phyloP scores from a whole-genome alignment of 2,888 invertebrate genomes.

The Lycaena phlaeas region DNA sequence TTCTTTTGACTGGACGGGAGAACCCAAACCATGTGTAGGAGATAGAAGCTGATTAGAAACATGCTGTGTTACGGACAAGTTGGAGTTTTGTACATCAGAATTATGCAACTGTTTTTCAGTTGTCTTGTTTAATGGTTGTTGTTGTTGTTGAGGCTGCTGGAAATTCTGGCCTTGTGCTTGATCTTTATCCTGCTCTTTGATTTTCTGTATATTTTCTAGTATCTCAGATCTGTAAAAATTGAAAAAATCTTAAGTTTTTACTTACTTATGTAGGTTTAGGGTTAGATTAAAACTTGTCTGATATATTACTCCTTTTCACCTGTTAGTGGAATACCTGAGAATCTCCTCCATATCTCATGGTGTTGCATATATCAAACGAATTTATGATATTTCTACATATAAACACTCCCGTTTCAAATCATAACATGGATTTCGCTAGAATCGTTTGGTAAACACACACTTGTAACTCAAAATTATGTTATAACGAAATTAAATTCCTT shows the following conservation, averaged over 20 bases:
- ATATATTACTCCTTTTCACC: background rate
- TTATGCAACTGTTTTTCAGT: constrained; percentile 37
- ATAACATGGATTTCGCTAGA: too few species aligned
- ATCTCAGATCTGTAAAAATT: constrained; percentile 73
- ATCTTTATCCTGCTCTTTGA: constrained; percentile 57
- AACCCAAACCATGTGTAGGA: constrained; percentile 38
- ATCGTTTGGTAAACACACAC: background rate
- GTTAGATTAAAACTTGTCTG: too few species aligned
- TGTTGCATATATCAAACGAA: background rate
- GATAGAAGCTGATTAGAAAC: constrained; percentile 51
- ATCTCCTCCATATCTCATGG: background rate
- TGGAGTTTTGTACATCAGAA: constrained; percentile 37
- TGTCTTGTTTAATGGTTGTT: constrained; percentile 36
- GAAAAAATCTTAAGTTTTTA: constrained; percentile 13
- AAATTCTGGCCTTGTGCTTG: constrained; percentile 40
- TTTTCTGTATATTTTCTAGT: constrained; percentile 73
- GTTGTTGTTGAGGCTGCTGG: constrained; percentile 34
- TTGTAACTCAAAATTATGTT: background rate
- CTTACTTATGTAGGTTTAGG: constrained; percentile 9
- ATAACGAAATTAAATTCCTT: too few species aligned
- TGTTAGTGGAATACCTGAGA: background rate
- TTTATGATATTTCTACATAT: background rate
- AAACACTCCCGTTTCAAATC: background rate
- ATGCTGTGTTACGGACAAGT: constrained; percentile 49
- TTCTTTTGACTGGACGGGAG: constrained; percentile 41